Conservation (phyloP, 2,797 vertebrate genomes). For the Lithobates pipiens region DNA sequence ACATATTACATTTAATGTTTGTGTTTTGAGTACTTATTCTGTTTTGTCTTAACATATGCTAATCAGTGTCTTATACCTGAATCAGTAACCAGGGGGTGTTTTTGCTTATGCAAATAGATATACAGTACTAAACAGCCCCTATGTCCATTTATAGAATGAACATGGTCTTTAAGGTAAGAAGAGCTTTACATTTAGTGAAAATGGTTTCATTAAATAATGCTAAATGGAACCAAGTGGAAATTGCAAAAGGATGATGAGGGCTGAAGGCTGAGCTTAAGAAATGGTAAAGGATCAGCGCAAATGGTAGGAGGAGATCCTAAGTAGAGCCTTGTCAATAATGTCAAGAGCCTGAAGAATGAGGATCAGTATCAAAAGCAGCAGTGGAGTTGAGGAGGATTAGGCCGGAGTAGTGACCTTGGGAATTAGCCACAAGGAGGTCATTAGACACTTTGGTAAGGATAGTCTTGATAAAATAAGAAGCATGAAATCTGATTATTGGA, state of each 20-base stretch:
- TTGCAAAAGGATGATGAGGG: conserved; percentile 5
- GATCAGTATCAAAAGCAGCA: conserved; percentile 58
- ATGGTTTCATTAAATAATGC: background rate
- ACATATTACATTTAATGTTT: too few species aligned
- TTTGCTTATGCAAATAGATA: too few species aligned
- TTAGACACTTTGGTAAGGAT: conserved; percentile 50
- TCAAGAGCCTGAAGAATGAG: conserved; percentile 54
- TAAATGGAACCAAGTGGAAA: background rate
- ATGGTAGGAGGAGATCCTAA: conserved; percentile 50
- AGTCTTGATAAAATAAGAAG: conserved; percentile 44
- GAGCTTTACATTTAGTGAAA: too few species aligned
- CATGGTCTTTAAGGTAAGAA: background rate
- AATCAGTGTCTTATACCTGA: too few species aligned
- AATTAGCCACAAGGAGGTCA: conserved; percentile 57
- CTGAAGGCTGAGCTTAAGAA: conserved; percentile 29
- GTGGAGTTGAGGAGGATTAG: conserved; percentile 51
- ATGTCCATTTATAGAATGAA: too few species aligned
- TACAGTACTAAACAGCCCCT: too few species aligned
- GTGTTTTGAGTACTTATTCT: too few species aligned
- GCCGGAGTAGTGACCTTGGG: conserved; percentile 45
- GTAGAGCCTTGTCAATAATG: conserved; percentile 46
- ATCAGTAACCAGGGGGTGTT: too few species aligned
- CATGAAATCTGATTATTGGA: conserved; percentile 47
- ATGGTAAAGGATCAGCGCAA: conserved; percentile 35
- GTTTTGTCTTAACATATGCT: too few species aligned